Conservation (phyloP, 2,888 invertebrate species). For the Anthophora plumipes region DNA sequence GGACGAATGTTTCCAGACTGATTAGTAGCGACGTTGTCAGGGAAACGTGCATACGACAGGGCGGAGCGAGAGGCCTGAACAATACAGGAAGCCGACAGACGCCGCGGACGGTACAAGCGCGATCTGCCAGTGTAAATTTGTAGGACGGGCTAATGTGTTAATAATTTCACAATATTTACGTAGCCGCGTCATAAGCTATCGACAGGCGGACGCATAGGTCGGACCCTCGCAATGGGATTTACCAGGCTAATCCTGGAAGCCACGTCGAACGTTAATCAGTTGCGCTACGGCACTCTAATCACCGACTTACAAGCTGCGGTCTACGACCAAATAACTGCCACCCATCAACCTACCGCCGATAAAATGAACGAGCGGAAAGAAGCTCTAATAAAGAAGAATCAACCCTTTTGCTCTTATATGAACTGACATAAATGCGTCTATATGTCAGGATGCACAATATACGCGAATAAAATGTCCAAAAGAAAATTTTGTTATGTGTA, state of each 20-base stretch:
- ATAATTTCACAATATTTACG: constrained; percentile 47
- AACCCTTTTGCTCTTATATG: no score
- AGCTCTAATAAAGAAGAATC: constrained; percentile 11
- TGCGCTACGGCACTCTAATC: constrained; percentile 41
- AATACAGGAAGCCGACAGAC: neutral
- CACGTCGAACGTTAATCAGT: constrained; percentile 49
- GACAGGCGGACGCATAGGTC: constrained; percentile 15
- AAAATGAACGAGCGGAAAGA: neutral
- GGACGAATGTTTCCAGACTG: neutral
- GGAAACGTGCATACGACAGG: neutral
- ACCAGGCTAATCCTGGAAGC: constrained; percentile 41
- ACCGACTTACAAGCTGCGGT: constrained; percentile 37
- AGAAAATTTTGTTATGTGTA: no score
- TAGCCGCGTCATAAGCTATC: constrained; percentile 28
- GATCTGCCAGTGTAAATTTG: constrained; percentile 14
- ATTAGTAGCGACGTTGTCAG: neutral
- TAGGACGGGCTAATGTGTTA: constrained; percentile 32
- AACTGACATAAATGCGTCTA: no score
- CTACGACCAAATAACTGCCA: constrained; percentile 18
- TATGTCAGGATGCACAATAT: no score
- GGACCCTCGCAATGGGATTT: constrained; percentile 35
- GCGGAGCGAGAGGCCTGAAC: neutral
- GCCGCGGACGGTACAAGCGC: neutral
- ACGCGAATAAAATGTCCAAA: no score
- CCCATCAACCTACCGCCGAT: neutral